Conservation (phyloP, 2,797 vertebrate genomes). For the Urocyon cinereoargenteus region DNA sequence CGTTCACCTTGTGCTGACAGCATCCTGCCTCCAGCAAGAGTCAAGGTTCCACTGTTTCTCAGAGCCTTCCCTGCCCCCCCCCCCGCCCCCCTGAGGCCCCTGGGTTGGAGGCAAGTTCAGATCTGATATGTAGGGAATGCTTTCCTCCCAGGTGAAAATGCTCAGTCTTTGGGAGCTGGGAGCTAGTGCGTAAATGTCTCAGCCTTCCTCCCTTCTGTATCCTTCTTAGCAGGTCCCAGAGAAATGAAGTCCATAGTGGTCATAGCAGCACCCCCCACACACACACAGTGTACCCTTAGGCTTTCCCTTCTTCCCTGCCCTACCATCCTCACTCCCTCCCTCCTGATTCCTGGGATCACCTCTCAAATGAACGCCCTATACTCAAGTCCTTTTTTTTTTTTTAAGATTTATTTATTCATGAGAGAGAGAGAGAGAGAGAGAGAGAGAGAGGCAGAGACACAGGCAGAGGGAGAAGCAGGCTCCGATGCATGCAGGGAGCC, state of each 20-base stretch:
- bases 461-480: too few relatives aligned
- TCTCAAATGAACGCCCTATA: background rate
- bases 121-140: background rate
- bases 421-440: too few relatives aligned
- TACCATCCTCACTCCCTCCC: background rate
- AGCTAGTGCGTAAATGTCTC: background rate
- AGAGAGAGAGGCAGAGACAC: too few relatives aligned
- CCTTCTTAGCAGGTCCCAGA: background rate
- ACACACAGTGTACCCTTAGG: too few relatives aligned
- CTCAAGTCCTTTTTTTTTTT: background rate
- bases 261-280: background rate
- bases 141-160: background rate
- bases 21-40: background rate
- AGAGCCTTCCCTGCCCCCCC: background rate
- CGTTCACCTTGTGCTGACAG: background rate
- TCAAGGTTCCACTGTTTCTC: background rate
- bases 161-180: background rate
- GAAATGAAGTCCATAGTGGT: background rate
- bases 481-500: too few relatives aligned
- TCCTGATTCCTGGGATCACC: background rate
- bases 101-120: background rate
- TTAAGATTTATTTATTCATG: too few relatives aligned
- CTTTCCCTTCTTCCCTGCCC: background rate
- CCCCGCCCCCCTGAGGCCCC: background rate
- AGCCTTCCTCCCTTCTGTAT: background rate